phyloP scores from a whole-genome alignment of 2,113 vertebrate genomes.

The Lepisosteus osseus region DNA sequence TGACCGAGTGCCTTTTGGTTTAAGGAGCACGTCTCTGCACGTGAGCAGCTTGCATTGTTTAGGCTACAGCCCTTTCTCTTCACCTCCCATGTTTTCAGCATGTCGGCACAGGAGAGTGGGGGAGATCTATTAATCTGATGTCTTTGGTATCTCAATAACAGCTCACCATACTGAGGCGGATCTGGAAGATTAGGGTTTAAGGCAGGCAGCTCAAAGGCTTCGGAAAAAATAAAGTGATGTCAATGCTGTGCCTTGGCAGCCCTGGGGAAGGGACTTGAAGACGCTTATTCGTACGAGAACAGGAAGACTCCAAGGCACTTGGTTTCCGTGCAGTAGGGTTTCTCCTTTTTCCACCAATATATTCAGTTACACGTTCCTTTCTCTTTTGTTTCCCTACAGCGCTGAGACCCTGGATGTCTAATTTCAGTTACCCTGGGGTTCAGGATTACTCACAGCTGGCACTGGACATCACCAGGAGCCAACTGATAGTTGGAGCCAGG shows the following conservation, averaged over 20 bases:
- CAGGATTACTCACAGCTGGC: constrained; percentile 93
- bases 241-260: neutral
- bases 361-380: neutral
- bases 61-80: constrained; percentile 30
- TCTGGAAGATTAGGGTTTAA: no score
- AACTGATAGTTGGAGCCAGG: constrained; percentile 97
- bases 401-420: constrained; percentile 87
- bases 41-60: constrained; percentile 31
- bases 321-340: neutral
- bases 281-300: neutral
- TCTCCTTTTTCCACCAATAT: neutral
- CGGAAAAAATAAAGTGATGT: neutral
- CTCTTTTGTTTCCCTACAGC: constrained; percentile 55
- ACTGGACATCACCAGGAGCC: constrained; percentile 90
- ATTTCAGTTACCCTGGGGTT: constrained; percentile 84
- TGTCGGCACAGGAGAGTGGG: neutral
- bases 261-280: neutral
- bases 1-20: constrained; percentile 47
- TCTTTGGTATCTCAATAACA: neutral
- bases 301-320: neutral
- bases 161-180: no score
- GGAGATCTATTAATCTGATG: neutral
- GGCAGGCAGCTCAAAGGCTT: neutral
- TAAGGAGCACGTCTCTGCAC: constrained; percentile 39
- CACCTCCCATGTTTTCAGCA: constrained; percentile 12